Base-by-base conservation (phyloP, 2,888 invertebrate species). In the Luperina testacea region DNA sequence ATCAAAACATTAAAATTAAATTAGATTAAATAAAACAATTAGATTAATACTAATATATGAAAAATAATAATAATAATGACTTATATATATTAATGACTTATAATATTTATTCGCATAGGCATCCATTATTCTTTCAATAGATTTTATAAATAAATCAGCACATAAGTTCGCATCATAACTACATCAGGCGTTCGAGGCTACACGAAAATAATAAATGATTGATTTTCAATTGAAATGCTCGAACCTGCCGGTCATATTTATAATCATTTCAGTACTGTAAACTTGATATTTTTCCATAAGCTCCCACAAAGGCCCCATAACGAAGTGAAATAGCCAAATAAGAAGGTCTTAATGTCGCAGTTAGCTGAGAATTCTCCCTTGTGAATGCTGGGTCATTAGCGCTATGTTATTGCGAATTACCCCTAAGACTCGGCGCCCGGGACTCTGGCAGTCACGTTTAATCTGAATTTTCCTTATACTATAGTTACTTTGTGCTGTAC, bases 261-360 rank as follows among this genome's bases (percentile, higher is more conserved):
- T 89, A 81, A 85, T 78, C 74, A 78, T 87, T 84, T 84, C 61
- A 86, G 78, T 78, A 83, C 64, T 88, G 86, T 87, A 89, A 94
- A 94, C 90, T 93, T 91, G 90, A 91, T 93, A 93, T 93, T 93
- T 93, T 93, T 93, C 91, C 90, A 92, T 89, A 88, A 91, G 91
- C 89, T 90, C 88, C 93, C 94, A 94, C 94, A 95, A 95, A 95
- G 93, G 94, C 92, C 91, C 91, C 92, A 94, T 95, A 95, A 96
- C 94, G 95, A 95, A 95, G 94, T 94, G 93, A 93, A 95, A 95
- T 95, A 95, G 95, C 95, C 95, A 95, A 96, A 95, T 95, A 96
- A 95, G 95, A 95, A 95, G 95, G 95, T 95, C 93, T 93, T 95
- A 96, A 96, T 95, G 95, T 94, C 94, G 94, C 95, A 95, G 95